Evolutionary conservation across 2,888 invertebrate genomes (phyloP).

Genomic region (Clostera curtula): DNA sequence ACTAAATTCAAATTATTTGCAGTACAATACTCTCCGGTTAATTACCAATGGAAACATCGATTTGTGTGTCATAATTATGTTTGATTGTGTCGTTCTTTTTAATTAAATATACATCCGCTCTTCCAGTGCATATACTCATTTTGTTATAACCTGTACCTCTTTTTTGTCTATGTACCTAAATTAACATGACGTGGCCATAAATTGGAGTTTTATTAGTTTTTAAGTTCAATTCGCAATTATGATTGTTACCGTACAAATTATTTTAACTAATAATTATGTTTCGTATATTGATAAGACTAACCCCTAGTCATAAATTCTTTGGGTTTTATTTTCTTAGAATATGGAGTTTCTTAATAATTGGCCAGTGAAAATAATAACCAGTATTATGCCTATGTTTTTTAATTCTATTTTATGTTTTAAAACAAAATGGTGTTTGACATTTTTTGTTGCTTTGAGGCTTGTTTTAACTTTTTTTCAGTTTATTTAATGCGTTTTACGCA

Average conservation of each 20-base stretch:
- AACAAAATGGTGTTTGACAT: neutral
- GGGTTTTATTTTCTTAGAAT: constrained; percentile 1
- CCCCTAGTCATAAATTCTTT: constrained; percentile 39
- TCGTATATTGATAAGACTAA: constrained; percentile 36
- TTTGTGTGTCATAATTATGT: too few relatives aligned
- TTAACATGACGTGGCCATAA: constrained; percentile 39
- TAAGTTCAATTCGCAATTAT: constrained; percentile 11
- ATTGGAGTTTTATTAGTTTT: constrained; percentile 25
- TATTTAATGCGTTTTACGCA: neutral
- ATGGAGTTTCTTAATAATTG: neutral
- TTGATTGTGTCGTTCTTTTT: too few relatives aligned
- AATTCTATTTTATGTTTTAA: neutral
- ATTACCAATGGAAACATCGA: too few relatives aligned
- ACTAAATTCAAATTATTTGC: too few relatives aligned
- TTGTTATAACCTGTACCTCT: neutral
- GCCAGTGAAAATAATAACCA: neutral
- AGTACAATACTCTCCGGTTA: too few relatives aligned
- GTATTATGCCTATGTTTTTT: neutral
- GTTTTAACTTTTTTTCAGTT: neutral
- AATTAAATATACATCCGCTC: neutral
- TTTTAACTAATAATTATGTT: constrained; percentile 7
- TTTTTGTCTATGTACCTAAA: constrained; percentile 24
- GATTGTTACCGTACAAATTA: constrained; percentile 17
- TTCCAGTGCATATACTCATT: neutral
- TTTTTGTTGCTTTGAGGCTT: constrained; percentile 1